These are phyloP conservation scores for Ormyrus nitidulus DNA, from an alignment of 2,888 invertebrate genomes.

Conservation along the genomic window DNA sequence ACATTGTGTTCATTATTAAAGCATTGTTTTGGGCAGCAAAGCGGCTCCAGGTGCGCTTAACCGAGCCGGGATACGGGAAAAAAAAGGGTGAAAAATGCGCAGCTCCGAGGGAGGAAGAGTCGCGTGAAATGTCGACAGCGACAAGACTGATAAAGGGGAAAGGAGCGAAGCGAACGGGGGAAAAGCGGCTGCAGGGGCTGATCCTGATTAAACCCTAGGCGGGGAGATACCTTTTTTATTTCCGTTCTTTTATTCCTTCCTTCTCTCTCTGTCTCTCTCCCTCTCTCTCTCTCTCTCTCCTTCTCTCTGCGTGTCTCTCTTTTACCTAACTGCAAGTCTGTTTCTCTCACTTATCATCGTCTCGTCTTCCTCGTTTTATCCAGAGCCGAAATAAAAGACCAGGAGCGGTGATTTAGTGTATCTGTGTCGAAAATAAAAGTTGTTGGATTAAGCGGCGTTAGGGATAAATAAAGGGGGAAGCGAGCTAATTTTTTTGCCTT, in stretches of 20 bases:
- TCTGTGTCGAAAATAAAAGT: not conserved
- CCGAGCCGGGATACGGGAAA: conserved; percentile 1
- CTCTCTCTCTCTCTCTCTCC: not conserved
- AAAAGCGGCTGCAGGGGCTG: conserved; percentile 61
- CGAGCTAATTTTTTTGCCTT: too few species aligned
- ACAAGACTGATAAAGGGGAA: conserved; percentile 57
- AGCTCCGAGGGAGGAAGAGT: not conserved
- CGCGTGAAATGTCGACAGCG: conserved; percentile 52
- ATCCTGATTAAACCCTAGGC: conserved; percentile 68
- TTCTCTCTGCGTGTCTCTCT: not conserved
- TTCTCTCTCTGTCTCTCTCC: conserved; percentile 3
- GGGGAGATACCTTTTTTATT: conserved; percentile 24
- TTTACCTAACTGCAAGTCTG: conserved; percentile 5
- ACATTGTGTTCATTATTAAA: conserved; percentile 65
- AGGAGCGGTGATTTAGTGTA: not conserved
- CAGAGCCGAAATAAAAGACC: not conserved
- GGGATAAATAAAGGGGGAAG: too few species aligned
- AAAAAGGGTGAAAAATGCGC: conserved; percentile 18
- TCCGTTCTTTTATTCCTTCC: not conserved
- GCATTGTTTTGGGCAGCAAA: conserved; percentile 63
- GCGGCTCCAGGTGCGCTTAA: conserved; percentile 37
- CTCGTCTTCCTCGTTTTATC: not conserved
- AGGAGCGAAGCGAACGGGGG: conserved; percentile 47
- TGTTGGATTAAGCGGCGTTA: not conserved
- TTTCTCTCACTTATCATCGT: conserved; percentile 12